Evolutionary conservation across 1,140 invertebrate species (phyloP).

Genomic region (Anastrepha obliqua): DNA sequence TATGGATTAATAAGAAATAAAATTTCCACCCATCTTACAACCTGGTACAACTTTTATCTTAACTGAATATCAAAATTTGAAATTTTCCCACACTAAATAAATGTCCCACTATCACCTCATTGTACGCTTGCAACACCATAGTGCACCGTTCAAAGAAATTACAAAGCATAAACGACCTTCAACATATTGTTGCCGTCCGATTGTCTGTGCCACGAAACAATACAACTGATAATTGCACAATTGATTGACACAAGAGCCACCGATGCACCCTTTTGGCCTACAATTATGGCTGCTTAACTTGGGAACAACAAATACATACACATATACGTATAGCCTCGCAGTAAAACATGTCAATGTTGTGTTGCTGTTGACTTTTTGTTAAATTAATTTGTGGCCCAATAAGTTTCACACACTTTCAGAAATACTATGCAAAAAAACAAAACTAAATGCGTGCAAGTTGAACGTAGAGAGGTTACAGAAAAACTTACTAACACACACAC

Average conservation of each 20-base stretch:
- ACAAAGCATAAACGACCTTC: constrained; percentile 49
- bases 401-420: constrained; percentile 41
- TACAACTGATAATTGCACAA: constrained; percentile 70
- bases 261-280: constrained; percentile 43
- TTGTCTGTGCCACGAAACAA: constrained; percentile 67
- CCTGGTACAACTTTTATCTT: too few species aligned
- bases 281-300: neutral
- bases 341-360: constrained; percentile 48
- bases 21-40: too few species aligned
- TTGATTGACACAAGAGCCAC: constrained; percentile 58
- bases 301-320: neutral
- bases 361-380: constrained; percentile 26
- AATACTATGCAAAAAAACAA: neutral
- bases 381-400: constrained; percentile 43
- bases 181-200: constrained; percentile 54
- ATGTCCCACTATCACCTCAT: neutral
- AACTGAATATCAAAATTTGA: neutral
- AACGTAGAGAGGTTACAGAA: neutral
- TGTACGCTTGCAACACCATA: neutral
- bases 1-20: too few species aligned
- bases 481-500: constrained; percentile 2
- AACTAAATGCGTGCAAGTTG: neutral
- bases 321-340: neutral
- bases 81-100: constrained; percentile 47
- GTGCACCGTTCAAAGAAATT: constrained; percentile 11